Conservation (phyloP, 2,888 invertebrate species). For the Drosophila gaucha region DNA sequence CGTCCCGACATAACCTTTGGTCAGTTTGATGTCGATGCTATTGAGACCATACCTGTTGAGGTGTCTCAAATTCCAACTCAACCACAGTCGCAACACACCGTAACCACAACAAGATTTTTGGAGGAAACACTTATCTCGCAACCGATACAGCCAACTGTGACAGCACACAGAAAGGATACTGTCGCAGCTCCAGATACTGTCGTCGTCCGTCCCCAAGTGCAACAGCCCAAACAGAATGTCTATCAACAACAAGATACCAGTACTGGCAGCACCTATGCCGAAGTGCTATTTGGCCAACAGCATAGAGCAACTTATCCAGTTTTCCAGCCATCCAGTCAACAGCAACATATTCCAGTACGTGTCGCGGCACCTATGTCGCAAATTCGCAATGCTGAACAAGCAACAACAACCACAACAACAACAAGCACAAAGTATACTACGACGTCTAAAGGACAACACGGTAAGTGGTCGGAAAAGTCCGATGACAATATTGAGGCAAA, state of each 20-base stretch:
- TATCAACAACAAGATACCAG: constrained; percentile 48
- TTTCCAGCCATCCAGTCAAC: constrained; percentile 86
- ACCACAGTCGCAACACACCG: constrained; percentile 8
- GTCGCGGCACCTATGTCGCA: constrained; percentile 59
- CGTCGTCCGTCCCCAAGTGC: constrained; percentile 51
- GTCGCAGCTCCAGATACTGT: constrained; percentile 21
- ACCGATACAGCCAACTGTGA: constrained; percentile 55
- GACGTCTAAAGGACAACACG: constrained; percentile 44
- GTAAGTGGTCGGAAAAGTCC: constrained; percentile 68
- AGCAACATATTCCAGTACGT: constrained; percentile 72
- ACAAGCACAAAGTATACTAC: constrained; percentile 59
- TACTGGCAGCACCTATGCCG: constrained; percentile 81
- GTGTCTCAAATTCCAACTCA: constrained; percentile 12
- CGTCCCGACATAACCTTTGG: constrained; percentile 83
- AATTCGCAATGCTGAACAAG: constrained; percentile 47
- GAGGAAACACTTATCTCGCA: constrained; percentile 45
- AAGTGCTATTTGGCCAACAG: constrained; percentile 82
- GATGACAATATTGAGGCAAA: constrained; percentile 62
- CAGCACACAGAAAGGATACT: constrained; percentile 41
- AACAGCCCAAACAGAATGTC: constrained; percentile 38
- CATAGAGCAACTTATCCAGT: constrained; percentile 66
- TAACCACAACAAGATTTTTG: constrained; percentile 46
- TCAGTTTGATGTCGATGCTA: constrained; percentile 82
- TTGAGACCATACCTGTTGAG: constrained; percentile 77
- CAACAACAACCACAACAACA: constrained; percentile 78